Base-by-base conservation (phyloP, 2,113 vertebrate species). In the Enhydra lutris region DNA sequence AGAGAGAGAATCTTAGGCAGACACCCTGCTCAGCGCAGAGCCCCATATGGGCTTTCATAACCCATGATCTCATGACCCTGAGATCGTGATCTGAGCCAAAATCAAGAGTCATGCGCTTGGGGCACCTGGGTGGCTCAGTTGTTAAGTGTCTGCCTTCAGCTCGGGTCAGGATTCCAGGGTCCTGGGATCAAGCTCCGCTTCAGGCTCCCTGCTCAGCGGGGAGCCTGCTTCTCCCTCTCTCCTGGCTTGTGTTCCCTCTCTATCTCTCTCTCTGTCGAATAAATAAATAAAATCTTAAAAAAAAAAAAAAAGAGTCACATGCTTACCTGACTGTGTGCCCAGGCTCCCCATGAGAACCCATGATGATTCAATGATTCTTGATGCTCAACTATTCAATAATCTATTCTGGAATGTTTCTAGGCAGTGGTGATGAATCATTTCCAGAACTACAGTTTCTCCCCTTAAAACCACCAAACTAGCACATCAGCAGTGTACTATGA, bases 391-490 rank as follows among this genome's bases (percentile, higher is more conserved):
- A 94, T 34, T 95, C 61, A 89, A 69, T 21, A 92, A 61, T 92
- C 45, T 61, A 69, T 47, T 78, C 42, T 71, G 39, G 13, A 95
- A 21, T 74, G 87, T 55, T 76, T 83, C 79, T 88, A 88, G 71
- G 20, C 20, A 89, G 14, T 78, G 47, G 94, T 31, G 50, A 7
- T 59, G n/a, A 82, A 23, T 47, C 89, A 78, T 87, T 94, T 50
- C 31, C 31, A 95, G n/a, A 92, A 95, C 29, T n/a, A 85, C 0
- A 79, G 17, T 80, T 73, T 90, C 18, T 84, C 36, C 69, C n/a
- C 78, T 96, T 85, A 84, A 94, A 87, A 73, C 15, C 45, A 94
- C 29, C 21, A 63, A 96, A 91, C 52, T 83, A 84, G 21, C 39
- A 84, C 31, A 20, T 13, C 13, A 52, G 55, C 52, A 95, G 36